Evolutionary conservation across 2,888 invertebrate species (phyloP), one percentile per base, ranked within the genome.

Genomic region (Oxyscelio sp.): DNA sequence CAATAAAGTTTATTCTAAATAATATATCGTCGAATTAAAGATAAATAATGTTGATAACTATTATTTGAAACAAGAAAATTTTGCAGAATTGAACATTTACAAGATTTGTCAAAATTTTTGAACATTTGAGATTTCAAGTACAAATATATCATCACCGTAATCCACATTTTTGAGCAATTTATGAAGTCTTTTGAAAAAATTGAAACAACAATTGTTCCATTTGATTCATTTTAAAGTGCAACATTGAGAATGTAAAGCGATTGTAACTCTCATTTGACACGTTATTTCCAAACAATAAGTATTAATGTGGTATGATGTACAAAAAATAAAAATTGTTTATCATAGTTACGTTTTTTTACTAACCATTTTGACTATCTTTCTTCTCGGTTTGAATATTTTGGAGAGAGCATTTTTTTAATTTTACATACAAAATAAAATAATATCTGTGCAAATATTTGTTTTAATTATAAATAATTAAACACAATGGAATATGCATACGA

Each of bases 301-400:
- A 66, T 54, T 66, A 1, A 54, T 71, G 59, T 71, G 48, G 58
- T 71, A 48, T 59, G 59, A 50, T 59, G 50, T 58, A 59, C 38
- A 58, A 59, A 71, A 34, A 43, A 70, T 50, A 70, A 70, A 70
- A 0, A 56, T 58, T 52, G 22, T 66, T 58, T 48, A n/a, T n/a
- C n/a, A n/a, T n/a, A n/a, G n/a, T n/a, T n/a, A n/a, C n/a, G n/a
- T n/a, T n/a, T n/a, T n/a, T n/a, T n/a, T n/a, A n/a, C n/a, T n/a
- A n/a, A n/a, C n/a, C n/a, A n/a, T n/a, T n/a, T n/a, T n/a, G n/a
- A n/a, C n/a, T n/a, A n/a, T n/a, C n/a, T n/a, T n/a, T n/a, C n/a
- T n/a, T n/a, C n/a, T n/a, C n/a, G n/a, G n/a, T n/a, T n/a, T n/a
- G n/a, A n/a, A n/a, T n/a, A n/a, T n/a, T n/a, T n/a, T n/a, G n/a